phyloP scores from a whole-genome alignment of 2,888 invertebrate genomes.

The Ectobius pallidus region DNA sequence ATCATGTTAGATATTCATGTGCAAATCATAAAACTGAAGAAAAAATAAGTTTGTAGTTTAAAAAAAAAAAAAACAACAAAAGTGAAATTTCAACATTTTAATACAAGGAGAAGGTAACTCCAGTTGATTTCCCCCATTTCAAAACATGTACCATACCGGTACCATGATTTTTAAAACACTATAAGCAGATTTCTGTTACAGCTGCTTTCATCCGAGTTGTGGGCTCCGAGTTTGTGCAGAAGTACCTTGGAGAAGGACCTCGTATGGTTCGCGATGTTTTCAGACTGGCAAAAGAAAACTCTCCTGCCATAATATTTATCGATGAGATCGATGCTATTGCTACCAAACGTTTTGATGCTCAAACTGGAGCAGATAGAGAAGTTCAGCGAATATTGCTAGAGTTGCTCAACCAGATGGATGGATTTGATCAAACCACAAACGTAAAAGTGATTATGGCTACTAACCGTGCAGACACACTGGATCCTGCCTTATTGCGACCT shows the following conservation, averaged over 20 bases:
- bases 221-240: constrained; percentile 99
- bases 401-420: constrained; percentile 99
- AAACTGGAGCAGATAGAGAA: constrained; percentile 97
- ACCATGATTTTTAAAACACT: too few species aligned
- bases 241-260: constrained; percentile 98
- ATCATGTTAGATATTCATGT: too few species aligned
- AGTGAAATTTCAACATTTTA: too few species aligned
- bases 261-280: constrained; percentile 99
- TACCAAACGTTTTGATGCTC: constrained; percentile 98
- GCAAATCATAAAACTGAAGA: too few species aligned
- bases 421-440: constrained; percentile 99
- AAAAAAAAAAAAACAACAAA: too few species aligned
- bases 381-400: constrained; percentile 98
- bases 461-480: constrained; percentile 96
- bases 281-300: constrained; percentile 97
- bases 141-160: too few species aligned
- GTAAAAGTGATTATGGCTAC: constrained; percentile 99
- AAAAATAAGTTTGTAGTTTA: too few species aligned
- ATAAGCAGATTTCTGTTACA: too few species aligned
- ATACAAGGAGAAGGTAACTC: too few species aligned
- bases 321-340: constrained; percentile 99
- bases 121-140: too few species aligned
- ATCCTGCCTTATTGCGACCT: constrained; percentile 94
- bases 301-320: constrained; percentile 99
- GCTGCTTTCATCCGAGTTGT: constrained; percentile 99